A percentile compares a stretch with the other conserved stretches of the same genome.
Conservation (phyloP, 2,113 vertebrate genomes). For the Columba janthina region DNA sequence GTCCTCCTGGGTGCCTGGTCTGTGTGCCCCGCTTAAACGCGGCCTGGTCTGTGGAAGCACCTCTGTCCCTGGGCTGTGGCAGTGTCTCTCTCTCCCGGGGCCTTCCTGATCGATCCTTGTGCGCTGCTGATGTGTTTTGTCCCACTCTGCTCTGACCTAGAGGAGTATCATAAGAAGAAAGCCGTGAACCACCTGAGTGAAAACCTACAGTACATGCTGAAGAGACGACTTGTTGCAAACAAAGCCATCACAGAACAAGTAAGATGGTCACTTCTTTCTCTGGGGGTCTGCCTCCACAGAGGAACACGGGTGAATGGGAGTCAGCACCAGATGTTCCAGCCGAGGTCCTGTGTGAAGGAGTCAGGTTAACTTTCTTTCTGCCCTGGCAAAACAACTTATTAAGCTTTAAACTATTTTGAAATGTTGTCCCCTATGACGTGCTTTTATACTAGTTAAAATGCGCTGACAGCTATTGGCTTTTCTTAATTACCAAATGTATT, state of each 20-base stretch:
- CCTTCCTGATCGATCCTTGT: not conserved
- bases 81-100: fast-evolving
- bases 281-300: not conserved
- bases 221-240: not conserved
- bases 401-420: not conserved
- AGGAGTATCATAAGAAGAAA: conserved; percentile 72
- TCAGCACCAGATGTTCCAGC: not conserved
- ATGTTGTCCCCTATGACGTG: fast-evolving
- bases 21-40: not conserved
- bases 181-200: conserved; percentile 48
- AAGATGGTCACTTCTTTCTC: not conserved
- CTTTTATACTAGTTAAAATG: not conserved
- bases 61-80: fast-evolving
- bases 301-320: not conserved
- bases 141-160: conserved; percentile 21
- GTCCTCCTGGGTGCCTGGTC: not conserved
- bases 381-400: not conserved
- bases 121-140: not conserved
- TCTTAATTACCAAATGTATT: not conserved
- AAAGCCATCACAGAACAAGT: conserved; percentile 36
- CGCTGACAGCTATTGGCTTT: not conserved
- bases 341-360: not conserved
- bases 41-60: not conserved
- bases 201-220: conserved; percentile 74
- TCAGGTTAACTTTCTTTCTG: not conserved